These are phyloP conservation scores for Engystomops pustulosus DNA, from an alignment of 2,113 vertebrate genomes.

Conservation along the genomic window DNA sequence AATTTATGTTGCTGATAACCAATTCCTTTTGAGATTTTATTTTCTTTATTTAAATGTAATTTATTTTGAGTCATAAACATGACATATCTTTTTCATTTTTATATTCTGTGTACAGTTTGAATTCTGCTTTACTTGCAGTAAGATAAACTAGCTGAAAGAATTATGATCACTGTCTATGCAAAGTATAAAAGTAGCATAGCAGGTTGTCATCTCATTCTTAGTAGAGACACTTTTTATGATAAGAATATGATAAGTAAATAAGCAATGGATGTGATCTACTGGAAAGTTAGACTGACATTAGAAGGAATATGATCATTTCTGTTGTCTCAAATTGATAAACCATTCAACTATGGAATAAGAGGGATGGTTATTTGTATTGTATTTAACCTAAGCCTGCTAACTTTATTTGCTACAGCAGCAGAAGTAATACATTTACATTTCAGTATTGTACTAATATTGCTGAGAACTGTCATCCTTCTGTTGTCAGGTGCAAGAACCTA, in stretches of 20 bases:
- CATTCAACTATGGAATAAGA: not conserved
- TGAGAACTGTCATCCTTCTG: not conserved
- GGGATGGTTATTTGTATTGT: slow-evolving; percentile 27
- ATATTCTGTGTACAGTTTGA: not conserved
- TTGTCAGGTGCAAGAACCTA: slow-evolving; percentile 90
- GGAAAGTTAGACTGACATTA: not conserved
- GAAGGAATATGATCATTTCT: slow-evolving; percentile 9
- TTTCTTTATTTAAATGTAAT: not conserved
- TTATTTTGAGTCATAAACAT: slow-evolving; percentile 19
- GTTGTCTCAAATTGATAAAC: slow-evolving; percentile 45
- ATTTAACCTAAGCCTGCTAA: slow-evolving; percentile 20
- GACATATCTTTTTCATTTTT: slow-evolving; percentile 7
- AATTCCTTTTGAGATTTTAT: not conserved
- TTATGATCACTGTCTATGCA: slow-evolving; percentile 41
- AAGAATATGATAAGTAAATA: slow-evolving; percentile 39
- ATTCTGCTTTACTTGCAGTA: slow-evolving; percentile 12
- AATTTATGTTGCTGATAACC: not conserved
- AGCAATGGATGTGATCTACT: slow-evolving; percentile 23
- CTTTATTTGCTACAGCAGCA: slow-evolving; percentile 29
- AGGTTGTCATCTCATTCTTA: slow-evolving; percentile 30
- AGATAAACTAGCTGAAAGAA: slow-evolving; percentile 14
- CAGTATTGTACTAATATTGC: not conserved
- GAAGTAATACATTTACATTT: slow-evolving; percentile 5
- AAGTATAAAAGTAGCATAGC: slow-evolving; percentile 10
- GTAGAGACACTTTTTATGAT: slow-evolving; percentile 23